phyloP scores from a whole-genome alignment of 92 coral and sea anemone species.

The Actinernus sp. region DNA sequence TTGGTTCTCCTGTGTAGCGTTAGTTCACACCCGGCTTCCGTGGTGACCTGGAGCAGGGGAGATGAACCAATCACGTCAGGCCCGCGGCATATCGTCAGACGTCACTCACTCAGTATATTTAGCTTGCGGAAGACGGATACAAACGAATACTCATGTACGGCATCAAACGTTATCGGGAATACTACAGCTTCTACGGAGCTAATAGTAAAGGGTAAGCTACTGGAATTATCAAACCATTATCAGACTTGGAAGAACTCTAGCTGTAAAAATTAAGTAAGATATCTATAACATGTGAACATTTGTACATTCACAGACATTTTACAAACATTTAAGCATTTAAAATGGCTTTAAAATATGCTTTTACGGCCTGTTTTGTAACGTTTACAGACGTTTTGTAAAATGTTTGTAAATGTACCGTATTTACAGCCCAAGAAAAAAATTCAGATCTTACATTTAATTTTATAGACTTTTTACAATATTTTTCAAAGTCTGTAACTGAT shows the following conservation, averaged over 20 bases:
- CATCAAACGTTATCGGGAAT: slow-evolving; percentile 58
- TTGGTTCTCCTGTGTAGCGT: slow-evolving; percentile 65
- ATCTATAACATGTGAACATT: too few species aligned
- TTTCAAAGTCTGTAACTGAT: too few species aligned
- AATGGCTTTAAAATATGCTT: too few species aligned
- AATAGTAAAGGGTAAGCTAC: slow-evolving; percentile 55
- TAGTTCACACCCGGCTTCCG: slow-evolving; percentile 72
- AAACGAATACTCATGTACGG: slow-evolving; percentile 72
- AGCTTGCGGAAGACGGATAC: slow-evolving; percentile 50
- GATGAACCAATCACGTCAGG: slow-evolving; percentile 19
- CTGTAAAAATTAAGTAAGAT: neutral
- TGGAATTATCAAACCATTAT: neutral
- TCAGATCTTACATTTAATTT: too few species aligned
- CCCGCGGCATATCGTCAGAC: slow-evolving; percentile 16
- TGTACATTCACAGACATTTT: too few species aligned
- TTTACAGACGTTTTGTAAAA: too few species aligned
- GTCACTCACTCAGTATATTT: slow-evolving; percentile 44
- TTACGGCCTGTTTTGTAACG: too few species aligned
- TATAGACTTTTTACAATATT: too few species aligned
- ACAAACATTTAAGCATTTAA: too few species aligned
- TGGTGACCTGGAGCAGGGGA: slow-evolving; percentile 69
- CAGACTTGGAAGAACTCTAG: too few species aligned
- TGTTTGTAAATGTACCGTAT: too few species aligned
- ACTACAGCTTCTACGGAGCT: slow-evolving; percentile 69
- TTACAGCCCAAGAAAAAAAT: too few species aligned